Evolutionary conservation across 2,113 vertebrate genomes (phyloP), one percentile per base, ranked within the genome.

Genomic region (Phrynosoma platyrhinos): DNA sequence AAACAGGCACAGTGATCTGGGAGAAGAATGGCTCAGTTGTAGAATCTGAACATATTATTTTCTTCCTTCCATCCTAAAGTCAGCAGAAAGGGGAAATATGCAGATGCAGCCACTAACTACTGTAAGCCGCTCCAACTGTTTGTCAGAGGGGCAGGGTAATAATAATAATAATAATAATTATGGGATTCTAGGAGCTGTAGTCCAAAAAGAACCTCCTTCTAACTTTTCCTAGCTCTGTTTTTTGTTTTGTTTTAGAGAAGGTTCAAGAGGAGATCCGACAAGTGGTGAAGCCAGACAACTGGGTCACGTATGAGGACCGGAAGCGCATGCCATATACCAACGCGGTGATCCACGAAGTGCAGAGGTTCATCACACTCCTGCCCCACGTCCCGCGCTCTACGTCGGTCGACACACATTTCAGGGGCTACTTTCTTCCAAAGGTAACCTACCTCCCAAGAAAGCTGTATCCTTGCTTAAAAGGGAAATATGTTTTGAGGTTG

Each of bases 341-440:
- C 0, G 98, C 98, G 0, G 98, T 98, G 85, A 96, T 99, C 89
- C 98, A 99, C 0, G 98, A 99, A 94, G 96, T 98, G 81, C 98
- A 98, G 95, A 96, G 98, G 86, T 98, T 97, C 85, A 97, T 98
- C 91, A 98, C 98, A 1, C 96, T 98, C 2, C 91, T 97, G 90
- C 97, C 97, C 4, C 94, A 97, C 0, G 91, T 95, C 66, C 95
- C 96, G 1, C 97, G 96, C 30, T 93, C 95, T 90, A 94, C 96
- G 0, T 75, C 95, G 0, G 89, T 86, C 0, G 92, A 96, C 91
- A 92, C 91, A 1, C 93, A 84, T 72, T 96, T 98, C 89, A 93
- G 95, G 1, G 94, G 96, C 85, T 97, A 97, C 92, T 94, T 96
- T 90, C 90, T 97, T 8, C 97, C 97, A 88, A 97, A 97, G 96